These are phyloP conservation scores for Xiphophorus birchmanni DNA, from an alignment of 2,797 vertebrate species.

Conservation along the genomic window DNA sequence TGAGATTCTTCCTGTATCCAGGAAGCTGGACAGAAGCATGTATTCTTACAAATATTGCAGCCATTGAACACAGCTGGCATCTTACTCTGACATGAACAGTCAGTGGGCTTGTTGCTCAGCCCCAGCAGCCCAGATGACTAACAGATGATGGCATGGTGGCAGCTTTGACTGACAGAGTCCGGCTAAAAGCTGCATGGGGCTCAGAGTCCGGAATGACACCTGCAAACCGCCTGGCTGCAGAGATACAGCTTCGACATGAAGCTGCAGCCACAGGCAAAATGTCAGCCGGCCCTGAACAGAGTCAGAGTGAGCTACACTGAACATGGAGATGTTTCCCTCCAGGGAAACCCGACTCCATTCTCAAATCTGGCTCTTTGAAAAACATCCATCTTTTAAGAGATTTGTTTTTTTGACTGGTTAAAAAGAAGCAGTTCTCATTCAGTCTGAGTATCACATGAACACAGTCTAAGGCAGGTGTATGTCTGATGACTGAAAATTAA, in stretches of 20 bases:
- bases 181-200: slow-evolving; percentile 30
- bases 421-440: slow-evolving; percentile 24
- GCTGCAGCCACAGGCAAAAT: slow-evolving; percentile 31
- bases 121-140: not conserved
- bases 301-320: slow-evolving; percentile 13
- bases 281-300: slow-evolving; percentile 39
- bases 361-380: slow-evolving; percentile 32
- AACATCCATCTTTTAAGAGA: slow-evolving; percentile 29
- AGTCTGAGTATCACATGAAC: slow-evolving; percentile 9
- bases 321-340: slow-evolving; percentile 32
- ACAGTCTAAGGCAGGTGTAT: slow-evolving; percentile 5
- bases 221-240: slow-evolving; percentile 37
- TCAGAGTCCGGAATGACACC: slow-evolving; percentile 11
- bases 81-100: not conserved
- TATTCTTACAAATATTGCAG: not conserved
- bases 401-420: not conserved
- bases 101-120: slow-evolving; percentile 4
- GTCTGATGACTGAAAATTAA: not conserved
- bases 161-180: slow-evolving; percentile 12
- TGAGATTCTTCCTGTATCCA: not conserved
- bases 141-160: not conserved
- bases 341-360: slow-evolving; percentile 31
- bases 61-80: not conserved
- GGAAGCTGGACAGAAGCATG: not conserved
- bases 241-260: slow-evolving; percentile 26